phyloP scores from a whole-genome alignment of 2,888 invertebrate genomes.

The Caenorhabditis becei region DNA sequence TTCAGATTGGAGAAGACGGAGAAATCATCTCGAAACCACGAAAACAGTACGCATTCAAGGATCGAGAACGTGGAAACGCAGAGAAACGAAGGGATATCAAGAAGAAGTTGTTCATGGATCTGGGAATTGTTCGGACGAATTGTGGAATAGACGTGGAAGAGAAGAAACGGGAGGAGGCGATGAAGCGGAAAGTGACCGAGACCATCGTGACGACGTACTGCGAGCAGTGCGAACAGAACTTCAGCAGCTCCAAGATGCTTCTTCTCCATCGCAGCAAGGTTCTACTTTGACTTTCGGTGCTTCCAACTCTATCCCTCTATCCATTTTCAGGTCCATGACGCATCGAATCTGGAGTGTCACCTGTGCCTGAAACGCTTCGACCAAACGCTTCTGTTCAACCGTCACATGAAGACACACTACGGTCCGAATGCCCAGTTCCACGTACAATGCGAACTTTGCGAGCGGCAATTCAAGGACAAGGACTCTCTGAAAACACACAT shows the following conservation, averaged over 20 bases:
- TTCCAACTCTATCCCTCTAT: neutral
- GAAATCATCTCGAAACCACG: neutral
- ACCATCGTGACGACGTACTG: constrained; percentile 60
- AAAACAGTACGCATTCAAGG: constrained; percentile 40
- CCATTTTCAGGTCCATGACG: constrained; percentile 40
- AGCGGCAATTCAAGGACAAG: constrained; percentile 61
- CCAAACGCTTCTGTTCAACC: constrained; percentile 47
- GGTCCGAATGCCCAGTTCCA: constrained; percentile 53
- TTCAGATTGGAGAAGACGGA: neutral
- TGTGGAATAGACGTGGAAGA: constrained; percentile 59
- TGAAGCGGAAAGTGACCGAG: constrained; percentile 55
- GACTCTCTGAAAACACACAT: constrained; percentile 58
- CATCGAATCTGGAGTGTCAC: constrained; percentile 51
- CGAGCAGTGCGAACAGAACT: constrained; percentile 55
- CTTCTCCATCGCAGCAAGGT: constrained; percentile 51
- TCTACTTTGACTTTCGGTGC: neutral
- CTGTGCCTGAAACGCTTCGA: constrained; percentile 52
- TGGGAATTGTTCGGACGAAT: constrained; percentile 56
- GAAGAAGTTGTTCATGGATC: constrained; percentile 59
- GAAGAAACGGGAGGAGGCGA: constrained; percentile 53
- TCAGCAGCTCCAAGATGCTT: constrained; percentile 58
- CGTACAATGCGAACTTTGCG: constrained; percentile 60
- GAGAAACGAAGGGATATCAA: constrained; percentile 49
- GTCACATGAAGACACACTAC: constrained; percentile 62
- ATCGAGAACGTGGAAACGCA: constrained; percentile 17